Evolutionary conservation across 2,797 vertebrate genomes (phyloP).

Genomic region (Lepilemur ruficaudatus): DNA sequence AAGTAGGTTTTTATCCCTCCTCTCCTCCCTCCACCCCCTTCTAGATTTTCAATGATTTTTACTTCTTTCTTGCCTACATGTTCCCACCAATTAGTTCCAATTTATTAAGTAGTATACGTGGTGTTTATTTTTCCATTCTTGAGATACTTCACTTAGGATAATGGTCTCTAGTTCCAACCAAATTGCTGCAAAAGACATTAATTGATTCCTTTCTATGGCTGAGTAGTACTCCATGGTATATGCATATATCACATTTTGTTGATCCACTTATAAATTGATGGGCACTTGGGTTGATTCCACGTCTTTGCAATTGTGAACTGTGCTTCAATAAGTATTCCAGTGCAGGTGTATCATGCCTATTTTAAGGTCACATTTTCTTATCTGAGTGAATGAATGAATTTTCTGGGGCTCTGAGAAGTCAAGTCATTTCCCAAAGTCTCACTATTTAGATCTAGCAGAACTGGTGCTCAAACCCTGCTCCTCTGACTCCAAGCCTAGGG

Average conservation of each 20-base stretch:
- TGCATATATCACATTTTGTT: background rate
- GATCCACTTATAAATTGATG: background rate
- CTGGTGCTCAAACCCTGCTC: background rate
- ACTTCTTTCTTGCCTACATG: background rate
- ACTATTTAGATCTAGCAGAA: background rate
- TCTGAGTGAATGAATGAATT: background rate
- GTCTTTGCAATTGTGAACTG: background rate
- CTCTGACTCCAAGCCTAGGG: background rate
- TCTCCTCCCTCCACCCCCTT: too few species aligned
- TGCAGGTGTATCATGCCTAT: background rate
- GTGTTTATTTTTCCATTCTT: background rate
- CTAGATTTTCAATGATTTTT: background rate
- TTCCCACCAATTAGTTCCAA: background rate
- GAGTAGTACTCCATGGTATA: background rate
- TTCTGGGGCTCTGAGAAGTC: background rate
- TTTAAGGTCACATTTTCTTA: background rate
- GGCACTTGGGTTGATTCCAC: background rate
- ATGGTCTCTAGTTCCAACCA: background rate
- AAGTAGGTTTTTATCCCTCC: too few species aligned
- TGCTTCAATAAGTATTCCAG: background rate
- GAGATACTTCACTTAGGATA: background rate
- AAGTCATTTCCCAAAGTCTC: background rate
- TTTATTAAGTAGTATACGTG: background rate
- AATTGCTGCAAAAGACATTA: background rate
- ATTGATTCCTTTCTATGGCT: background rate